Evolutionary conservation across 2,888 invertebrate genomes (phyloP), one percentile per base, ranked within the genome.

Genomic region (Ectobius pallidus): DNA sequence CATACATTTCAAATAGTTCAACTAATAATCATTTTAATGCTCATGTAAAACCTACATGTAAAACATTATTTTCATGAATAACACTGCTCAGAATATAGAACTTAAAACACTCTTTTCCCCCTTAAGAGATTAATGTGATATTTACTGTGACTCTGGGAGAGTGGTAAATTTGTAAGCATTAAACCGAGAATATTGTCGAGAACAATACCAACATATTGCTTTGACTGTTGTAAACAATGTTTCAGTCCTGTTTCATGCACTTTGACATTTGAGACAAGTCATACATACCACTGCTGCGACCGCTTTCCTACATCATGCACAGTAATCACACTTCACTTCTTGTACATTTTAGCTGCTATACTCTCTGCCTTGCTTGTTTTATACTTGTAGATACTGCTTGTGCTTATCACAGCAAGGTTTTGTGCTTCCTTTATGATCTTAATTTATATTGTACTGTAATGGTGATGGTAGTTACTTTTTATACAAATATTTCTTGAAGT

Each of bases 221-320:
- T 65, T 65, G 46, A 65, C 44, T 65, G 65, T 65, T 65, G 65
- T 39, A 39, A 62, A 39, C 22, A 14, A 34, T 65, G 3, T 65
- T 14, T 42, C n/a, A 58, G 27, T 14, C 18, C 18, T 46, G 11
- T 46, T 46, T 46, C 11, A 46, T 58, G 58, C 58, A 58, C 58
- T 30, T 52, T 46, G 30, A 58, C 58, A n/a, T 58, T n/a, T n/a
- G 16, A 58, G 16, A 58, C 22, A 25, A 9, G 34, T 25, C 27
- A 55, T 22, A 6, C 27, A 55, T 27, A 55, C 55, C 55, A 58
- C 58, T 20, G 30, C n/a, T 16, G 32, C 30, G 16, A 30, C n/a
- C 30, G 58, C n/a, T 58, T 58, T 4, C 46, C 18, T 46, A 7
- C n/a, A n/a, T 14, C 7, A n/a, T n/a, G 27, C 30, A 30, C 58